Evolutionary conservation across 2,888 invertebrate species (phyloP).

Genomic region (Laothoe populi): DNA sequence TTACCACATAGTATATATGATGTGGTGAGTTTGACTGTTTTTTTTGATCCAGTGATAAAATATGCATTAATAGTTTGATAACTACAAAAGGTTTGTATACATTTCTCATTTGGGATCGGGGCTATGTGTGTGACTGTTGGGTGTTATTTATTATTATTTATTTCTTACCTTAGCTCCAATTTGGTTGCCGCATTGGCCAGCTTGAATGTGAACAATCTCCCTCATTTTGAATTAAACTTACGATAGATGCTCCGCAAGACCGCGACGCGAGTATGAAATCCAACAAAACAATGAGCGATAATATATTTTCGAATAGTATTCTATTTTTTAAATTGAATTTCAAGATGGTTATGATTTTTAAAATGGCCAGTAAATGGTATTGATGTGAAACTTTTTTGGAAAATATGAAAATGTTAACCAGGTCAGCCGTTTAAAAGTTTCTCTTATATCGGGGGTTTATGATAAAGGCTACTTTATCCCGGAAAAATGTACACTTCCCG

Average conservation of each 20-base stretch:
- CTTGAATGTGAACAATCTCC: slow-evolving; percentile 93
- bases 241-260: slow-evolving; percentile 2
- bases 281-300: slow-evolving; percentile 14
- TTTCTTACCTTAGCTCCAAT: slow-evolving; percentile 87
- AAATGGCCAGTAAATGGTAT: neutral
- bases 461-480: no score
- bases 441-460: no score
- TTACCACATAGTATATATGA: no score
- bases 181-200: slow-evolving; percentile 94
- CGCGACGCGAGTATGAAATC: slow-evolving; percentile 17
- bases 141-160: neutral
- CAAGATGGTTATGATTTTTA: neutral
- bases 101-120: no score
- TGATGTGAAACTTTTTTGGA: neutral
- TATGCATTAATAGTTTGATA: no score
- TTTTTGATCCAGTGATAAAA: no score
- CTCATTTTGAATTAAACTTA: slow-evolving; percentile 84
- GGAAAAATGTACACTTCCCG: no score
- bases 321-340: slow-evolving; percentile 18
- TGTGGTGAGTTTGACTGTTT: no score
- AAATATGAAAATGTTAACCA: no score
- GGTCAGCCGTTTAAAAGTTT: no score
- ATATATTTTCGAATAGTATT: neutral
- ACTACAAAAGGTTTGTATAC: no score
- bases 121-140: no score